Evolutionary conservation across 2,113 vertebrate species (phyloP).

Genomic region (Misgurnus mizolepis): DNA sequence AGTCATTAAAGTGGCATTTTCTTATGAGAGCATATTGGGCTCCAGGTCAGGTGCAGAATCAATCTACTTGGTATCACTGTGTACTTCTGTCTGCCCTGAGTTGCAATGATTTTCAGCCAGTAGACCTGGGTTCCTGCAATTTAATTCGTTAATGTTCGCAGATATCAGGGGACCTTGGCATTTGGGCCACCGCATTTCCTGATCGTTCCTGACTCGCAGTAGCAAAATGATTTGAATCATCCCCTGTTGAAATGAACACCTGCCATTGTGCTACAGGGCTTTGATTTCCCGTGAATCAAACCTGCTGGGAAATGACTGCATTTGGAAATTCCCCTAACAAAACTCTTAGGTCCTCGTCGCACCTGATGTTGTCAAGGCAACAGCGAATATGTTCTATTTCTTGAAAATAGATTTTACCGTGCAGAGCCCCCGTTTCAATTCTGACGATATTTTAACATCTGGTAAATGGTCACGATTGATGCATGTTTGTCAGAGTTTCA

Average conservation of each 20-base stretch:
- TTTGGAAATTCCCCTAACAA: conserved; percentile 35
- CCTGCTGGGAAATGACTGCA: conserved; percentile 36
- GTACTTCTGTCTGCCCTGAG: not conserved
- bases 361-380: conserved; percentile 62
- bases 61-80: not conserved
- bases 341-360: conserved; percentile 30
- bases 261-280: conserved; percentile 28
- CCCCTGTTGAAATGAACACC: conserved; percentile 42
- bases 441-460: conserved; percentile 15
- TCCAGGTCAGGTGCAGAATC: not conserved
- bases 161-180: not conserved
- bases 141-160: not conserved
- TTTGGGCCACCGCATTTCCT: conserved; percentile 6
- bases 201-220: conserved; percentile 27
- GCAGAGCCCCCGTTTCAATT: not conserved
- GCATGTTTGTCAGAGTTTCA: conserved; percentile 7
- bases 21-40: not conserved
- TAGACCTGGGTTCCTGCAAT: not conserved
- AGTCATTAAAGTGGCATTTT: not conserved
- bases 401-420: not conserved
- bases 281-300: conserved; percentile 9
- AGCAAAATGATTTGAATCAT: conserved; percentile 40
- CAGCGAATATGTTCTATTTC: conserved; percentile 53
- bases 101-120: not conserved
- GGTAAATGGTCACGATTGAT: not conserved